A percentile compares a stretch with the other conserved stretches of the same genome.
Conservation (phyloP, 2,113 vertebrate genomes). For the Ceyx melanurus region DNA sequence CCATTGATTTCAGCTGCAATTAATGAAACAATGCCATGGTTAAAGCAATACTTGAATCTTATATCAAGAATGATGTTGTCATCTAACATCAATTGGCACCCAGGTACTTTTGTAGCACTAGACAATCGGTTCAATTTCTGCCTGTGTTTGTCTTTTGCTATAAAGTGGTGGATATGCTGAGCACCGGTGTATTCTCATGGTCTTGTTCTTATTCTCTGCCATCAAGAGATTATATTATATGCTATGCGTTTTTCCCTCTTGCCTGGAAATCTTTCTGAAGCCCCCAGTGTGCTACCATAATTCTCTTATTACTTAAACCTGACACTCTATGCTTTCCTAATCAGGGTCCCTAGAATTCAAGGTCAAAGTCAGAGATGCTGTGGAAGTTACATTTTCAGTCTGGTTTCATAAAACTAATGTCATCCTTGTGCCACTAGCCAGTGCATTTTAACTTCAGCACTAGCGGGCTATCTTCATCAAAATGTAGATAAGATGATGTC, state of each 20-base stretch:
- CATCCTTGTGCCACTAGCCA: not conserved
- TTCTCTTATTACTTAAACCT: not conserved
- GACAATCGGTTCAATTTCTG: not conserved
- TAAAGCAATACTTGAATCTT: not conserved
- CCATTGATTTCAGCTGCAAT: not conserved
- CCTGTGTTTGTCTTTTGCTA: not conserved
- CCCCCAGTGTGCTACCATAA: not conserved
- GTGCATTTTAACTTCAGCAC: not conserved
- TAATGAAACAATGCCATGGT: not conserved
- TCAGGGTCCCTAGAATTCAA: not conserved
- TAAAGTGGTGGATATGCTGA: not conserved
- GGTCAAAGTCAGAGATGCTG: not conserved
- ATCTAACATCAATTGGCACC: not conserved
- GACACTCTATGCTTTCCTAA: not conserved
- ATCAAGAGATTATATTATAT: not conserved
- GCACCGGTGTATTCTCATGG: not conserved
- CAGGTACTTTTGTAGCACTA: not conserved
- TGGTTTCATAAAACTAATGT: not conserved
- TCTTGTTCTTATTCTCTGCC: not conserved
- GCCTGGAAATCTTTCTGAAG: not conserved
- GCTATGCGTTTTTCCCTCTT: not conserved
- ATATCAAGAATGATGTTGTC: not conserved
- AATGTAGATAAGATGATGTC: not conserved
- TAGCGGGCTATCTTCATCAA: not conserved
- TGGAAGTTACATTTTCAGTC: not conserved